These are phyloP conservation scores for Albula goreensis DNA, from an alignment of 2,113 vertebrate genomes.

Conservation along the genomic window DNA sequence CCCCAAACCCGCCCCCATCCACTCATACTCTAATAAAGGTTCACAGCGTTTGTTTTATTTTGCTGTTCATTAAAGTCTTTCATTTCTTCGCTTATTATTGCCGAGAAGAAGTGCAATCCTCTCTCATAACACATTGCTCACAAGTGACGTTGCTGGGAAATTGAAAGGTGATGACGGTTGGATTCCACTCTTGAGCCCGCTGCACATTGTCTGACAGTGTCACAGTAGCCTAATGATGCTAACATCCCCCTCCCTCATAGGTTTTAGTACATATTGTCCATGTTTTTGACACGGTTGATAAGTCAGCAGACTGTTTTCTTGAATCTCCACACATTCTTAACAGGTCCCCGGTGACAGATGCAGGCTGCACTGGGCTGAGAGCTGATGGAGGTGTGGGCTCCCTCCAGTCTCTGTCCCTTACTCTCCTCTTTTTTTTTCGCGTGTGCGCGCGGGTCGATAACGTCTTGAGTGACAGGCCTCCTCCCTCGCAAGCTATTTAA, in stretches of 20 bases:
- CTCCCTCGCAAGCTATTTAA: constrained; percentile 32
- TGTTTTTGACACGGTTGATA: constrained; percentile 2
- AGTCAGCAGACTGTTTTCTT: not conserved
- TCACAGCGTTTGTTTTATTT: not conserved
- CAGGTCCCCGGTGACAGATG: not conserved
- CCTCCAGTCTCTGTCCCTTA: constrained; percentile 46
- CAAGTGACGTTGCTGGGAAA: not conserved
- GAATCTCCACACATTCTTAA: not conserved
- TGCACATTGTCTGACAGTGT: not conserved
- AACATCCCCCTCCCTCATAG: not conserved
- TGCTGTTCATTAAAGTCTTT: not conserved
- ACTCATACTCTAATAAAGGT: too few relatives aligned
- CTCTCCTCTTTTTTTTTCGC: constrained; percentile 42
- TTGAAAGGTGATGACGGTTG: not conserved
- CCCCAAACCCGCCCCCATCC: too few relatives aligned
- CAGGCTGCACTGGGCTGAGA: not conserved
- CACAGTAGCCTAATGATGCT: not conserved
- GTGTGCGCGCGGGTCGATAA: constrained; percentile 50
- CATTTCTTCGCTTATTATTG: not conserved
- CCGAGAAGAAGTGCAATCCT: too few relatives aligned
- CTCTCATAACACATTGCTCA: not conserved
- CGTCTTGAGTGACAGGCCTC: constrained; percentile 47
- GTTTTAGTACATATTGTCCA: not conserved
- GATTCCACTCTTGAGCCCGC: not conserved
- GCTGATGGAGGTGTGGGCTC: constrained; percentile 34